These are phyloP conservation scores for Sinella curviseta DNA, from an alignment of 1,140 invertebrate genomes.

Conservation along the genomic window DNA sequence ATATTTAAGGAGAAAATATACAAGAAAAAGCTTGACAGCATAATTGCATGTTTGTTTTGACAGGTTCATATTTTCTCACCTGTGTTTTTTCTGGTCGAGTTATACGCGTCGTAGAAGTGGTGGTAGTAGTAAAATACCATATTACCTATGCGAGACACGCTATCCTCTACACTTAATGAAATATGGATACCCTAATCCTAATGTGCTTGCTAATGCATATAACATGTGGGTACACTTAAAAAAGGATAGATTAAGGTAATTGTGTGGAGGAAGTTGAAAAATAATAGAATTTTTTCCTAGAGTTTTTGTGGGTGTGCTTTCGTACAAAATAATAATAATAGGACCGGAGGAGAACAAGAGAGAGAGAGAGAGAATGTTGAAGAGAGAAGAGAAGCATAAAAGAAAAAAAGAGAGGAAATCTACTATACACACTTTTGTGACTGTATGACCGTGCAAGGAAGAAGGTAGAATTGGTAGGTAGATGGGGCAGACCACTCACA, in stretches of 20 bases:
- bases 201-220: too few species aligned
- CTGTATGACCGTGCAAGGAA: background rate
- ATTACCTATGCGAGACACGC: too few species aligned
- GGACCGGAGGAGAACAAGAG: background rate
- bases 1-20: background rate
- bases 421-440: too few species aligned
- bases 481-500: background rate
- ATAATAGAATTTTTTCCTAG: background rate
- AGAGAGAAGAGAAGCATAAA: too few species aligned
- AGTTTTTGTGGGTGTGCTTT: background rate
- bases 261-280: constrained; percentile 5
- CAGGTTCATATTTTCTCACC: constrained; percentile 17
- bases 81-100: background rate
- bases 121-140: too few species aligned
- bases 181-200: too few species aligned
- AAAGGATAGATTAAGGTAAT: constrained; percentile 18
- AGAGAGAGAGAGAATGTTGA: background rate
- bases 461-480: background rate
- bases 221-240: too few species aligned
- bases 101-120: too few species aligned
- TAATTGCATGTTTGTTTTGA: constrained; percentile 18
- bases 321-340: background rate
- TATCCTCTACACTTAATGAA: too few species aligned
- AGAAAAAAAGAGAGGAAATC: too few species aligned
- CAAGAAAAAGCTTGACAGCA: constrained; percentile 6